Percentiles rank a stretch among this genome's conserved stretches.
Conservation (phyloP, 2,113 vertebrate genomes). For the Capricornis sumatraensis region DNA sequence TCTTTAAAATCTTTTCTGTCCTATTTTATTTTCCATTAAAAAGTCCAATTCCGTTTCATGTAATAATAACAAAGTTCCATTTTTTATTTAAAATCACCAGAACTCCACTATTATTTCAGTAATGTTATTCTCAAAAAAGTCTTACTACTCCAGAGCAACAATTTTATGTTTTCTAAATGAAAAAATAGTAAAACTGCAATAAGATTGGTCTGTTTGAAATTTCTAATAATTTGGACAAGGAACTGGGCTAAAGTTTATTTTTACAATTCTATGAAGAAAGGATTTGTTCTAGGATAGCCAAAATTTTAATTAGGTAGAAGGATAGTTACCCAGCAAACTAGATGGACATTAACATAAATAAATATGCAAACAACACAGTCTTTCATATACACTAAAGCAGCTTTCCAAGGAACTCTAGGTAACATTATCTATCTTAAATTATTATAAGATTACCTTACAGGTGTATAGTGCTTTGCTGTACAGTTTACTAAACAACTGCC, state of each 20-base stretch:
- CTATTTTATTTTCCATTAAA: slow-evolving; percentile 66
- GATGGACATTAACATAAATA: slow-evolving; percentile 30
- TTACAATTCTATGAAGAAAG: not conserved
- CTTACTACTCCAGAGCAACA: slow-evolving; percentile 69
- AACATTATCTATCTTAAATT: slow-evolving; percentile 30
- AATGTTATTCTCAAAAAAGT: slow-evolving; percentile 73
- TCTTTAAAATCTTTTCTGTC: slow-evolving; percentile 36
- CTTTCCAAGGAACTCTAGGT: not conserved
- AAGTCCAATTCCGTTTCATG: slow-evolving; percentile 63
- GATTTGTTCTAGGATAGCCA: slow-evolving; percentile 23
- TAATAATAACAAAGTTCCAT: slow-evolving; percentile 63
- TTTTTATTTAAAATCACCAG: slow-evolving; percentile 68
- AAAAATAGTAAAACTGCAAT: slow-evolving; percentile 55
- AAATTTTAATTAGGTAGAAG: slow-evolving; percentile 42
- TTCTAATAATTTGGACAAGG: slow-evolving; percentile 41
- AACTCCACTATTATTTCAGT: slow-evolving; percentile 64
- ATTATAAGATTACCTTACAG: not conserved
- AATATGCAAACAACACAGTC: not conserved
- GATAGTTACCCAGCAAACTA: slow-evolving; percentile 36
- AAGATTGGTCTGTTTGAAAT: slow-evolving; percentile 33
- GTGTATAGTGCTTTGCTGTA: not conserved
- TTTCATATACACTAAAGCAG: not conserved
- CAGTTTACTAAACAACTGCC: not conserved
- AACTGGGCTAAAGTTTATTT: slow-evolving; percentile 17
- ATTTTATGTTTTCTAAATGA: slow-evolving; percentile 69